phyloP scores from a whole-genome alignment of 92 coral and sea anemone genomes.

The Zoanthus sociatus region DNA sequence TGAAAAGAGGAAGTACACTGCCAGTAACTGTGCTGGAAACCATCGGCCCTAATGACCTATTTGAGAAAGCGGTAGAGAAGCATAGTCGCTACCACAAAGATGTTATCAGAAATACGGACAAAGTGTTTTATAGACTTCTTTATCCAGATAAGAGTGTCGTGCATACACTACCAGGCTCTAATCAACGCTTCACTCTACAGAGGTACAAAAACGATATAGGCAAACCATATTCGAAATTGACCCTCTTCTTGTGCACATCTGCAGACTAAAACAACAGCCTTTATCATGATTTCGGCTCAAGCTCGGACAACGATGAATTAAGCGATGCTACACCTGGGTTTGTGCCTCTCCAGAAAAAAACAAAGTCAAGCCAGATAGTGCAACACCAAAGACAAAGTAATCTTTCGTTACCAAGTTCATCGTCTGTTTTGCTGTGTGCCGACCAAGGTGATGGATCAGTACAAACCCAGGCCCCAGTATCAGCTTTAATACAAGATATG shows the following conservation, averaged over 20 bases:
- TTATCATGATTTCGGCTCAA: too few relatives aligned
- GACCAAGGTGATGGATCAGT: slow-evolving; percentile 38
- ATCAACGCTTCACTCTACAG: slow-evolving; percentile 42
- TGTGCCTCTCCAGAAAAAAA: too few relatives aligned
- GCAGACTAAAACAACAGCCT: too few relatives aligned
- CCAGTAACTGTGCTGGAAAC: slow-evolving; percentile 66
- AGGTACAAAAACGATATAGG: not conserved
- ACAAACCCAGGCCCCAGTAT: slow-evolving; percentile 39
- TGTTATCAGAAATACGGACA: slow-evolving; percentile 51
- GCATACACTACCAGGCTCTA: slow-evolving; percentile 41
- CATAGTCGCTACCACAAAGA: slow-evolving; percentile 76
- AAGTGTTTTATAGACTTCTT: slow-evolving; percentile 43
- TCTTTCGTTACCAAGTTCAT: slow-evolving; percentile 37
- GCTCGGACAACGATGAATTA: too few relatives aligned
- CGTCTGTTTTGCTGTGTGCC: slow-evolving; percentile 33
- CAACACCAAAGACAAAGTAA: slow-evolving; percentile 32
- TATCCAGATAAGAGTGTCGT: slow-evolving; percentile 49
- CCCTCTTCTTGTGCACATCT: too few relatives aligned
- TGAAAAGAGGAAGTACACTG: slow-evolving; percentile 68
- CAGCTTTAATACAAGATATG: slow-evolving; percentile 39
- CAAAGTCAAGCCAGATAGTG: not conserved
- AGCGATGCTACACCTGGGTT: too few relatives aligned
- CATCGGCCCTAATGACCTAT: slow-evolving; percentile 66
- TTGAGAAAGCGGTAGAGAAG: slow-evolving; percentile 74
- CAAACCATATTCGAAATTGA: too few relatives aligned